These are phyloP conservation scores for Oryzias woworae DNA, from an alignment of 2,113 vertebrate genomes.

Conservation along the genomic window DNA sequence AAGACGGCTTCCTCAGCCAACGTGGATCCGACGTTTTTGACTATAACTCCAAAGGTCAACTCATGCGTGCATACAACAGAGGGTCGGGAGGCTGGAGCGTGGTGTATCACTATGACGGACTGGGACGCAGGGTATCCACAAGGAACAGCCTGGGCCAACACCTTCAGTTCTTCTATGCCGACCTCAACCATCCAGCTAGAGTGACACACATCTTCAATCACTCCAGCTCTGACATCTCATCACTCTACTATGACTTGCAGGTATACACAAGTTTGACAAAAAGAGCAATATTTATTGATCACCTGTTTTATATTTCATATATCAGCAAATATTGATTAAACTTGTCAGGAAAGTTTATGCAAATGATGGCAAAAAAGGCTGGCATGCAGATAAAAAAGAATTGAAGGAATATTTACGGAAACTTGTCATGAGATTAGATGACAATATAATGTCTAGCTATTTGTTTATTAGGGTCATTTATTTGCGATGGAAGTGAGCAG, in stretches of 20 bases:
- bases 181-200: conserved; percentile 92
- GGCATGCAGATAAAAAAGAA: neutral
- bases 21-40: conserved; percentile 91
- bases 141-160: conserved; percentile 96
- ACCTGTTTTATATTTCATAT: neutral
- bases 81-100: conserved; percentile 88
- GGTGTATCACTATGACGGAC: conserved; percentile 94
- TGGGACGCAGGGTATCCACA: conserved; percentile 92
- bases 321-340: conserved; percentile 2
- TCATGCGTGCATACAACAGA: conserved; percentile 92
- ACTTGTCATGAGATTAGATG: neutral
- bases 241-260: conserved; percentile 96
- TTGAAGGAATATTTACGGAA: neutral
- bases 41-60: conserved; percentile 97
- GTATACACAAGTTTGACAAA: conserved; percentile 24
- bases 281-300: neutral
- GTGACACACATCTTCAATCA: conserved; percentile 98
- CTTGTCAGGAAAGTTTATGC: neutral
- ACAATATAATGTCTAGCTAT: neutral
- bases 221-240: conserved; percentile 96
- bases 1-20: conserved; percentile 93
- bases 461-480: conserved; percentile 83
- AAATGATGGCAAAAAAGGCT: neutral
- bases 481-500: conserved; percentile 99
- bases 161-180: conserved; percentile 96